A percentile compares a stretch with the other conserved stretches of the same genome.
phyloP scores from a whole-genome alignment of 2,888 invertebrate genomes.

The Poecilus cupreus region DNA sequence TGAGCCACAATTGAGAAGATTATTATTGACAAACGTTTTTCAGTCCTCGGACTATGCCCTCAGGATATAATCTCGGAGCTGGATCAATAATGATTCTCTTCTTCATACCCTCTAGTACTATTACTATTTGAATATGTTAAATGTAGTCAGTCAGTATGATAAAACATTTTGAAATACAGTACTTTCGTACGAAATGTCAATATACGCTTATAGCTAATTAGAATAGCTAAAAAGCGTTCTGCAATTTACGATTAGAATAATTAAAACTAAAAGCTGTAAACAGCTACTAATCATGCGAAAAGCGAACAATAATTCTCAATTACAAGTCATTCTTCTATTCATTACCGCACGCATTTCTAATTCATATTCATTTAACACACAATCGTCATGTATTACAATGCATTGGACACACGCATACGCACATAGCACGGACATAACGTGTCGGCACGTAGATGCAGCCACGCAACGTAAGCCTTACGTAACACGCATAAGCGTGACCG shows the following conservation, averaged over 20 bases:
- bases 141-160: no score
- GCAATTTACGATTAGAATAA: not conserved
- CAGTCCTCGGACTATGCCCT: no score
- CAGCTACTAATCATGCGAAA: slow-evolving; percentile 1
- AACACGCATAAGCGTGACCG: not conserved
- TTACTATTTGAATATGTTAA: no score
- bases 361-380: slow-evolving; percentile 1
- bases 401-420: not conserved
- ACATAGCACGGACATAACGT: not conserved
- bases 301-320: not conserved
- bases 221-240: no score
- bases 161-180: no score
- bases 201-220: no score
- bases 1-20: no score
- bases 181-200: no score
- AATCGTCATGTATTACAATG: not conserved
- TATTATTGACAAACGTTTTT: no score
- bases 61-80: no score
- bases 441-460: not conserved
- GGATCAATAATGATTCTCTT: no score
- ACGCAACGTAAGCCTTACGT: slow-evolving; percentile 1
- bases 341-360: not conserved
- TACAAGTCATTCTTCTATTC: not conserved
- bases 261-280: not conserved
- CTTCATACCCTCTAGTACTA: no score